These are phyloP conservation scores for Garrulus glandarius DNA, from an alignment of 2,797 vertebrate species.

Conservation along the genomic window DNA sequence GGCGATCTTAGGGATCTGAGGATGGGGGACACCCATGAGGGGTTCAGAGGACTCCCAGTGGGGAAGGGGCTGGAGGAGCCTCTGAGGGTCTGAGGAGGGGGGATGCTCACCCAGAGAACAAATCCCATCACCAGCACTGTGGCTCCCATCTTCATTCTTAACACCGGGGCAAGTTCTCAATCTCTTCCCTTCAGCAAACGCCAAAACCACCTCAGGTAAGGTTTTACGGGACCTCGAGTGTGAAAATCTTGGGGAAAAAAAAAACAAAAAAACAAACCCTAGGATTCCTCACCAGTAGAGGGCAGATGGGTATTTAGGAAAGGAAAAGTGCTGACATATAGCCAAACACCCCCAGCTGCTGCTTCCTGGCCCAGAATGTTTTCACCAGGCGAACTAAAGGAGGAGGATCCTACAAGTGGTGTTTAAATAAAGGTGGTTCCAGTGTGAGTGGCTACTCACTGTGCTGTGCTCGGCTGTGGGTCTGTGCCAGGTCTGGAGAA, in stretches of 20 bases:
- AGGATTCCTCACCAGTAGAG: neutral
- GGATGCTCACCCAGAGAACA: conserved; percentile 3
- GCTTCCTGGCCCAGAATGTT: neutral
- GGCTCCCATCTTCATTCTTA: conserved; percentile 72
- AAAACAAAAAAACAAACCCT: too few relatives aligned
- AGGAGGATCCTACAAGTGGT: neutral
- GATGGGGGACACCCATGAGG: neutral
- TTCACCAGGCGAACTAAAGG: neutral
- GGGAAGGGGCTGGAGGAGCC: neutral
- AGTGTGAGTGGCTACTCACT: neutral
- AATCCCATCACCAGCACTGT: neutral
- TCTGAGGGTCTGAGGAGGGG: neutral
- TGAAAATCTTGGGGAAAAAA: too few relatives aligned
- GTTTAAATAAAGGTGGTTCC: neutral
- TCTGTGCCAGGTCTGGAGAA: neutral
- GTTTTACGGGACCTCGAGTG: fast-evolving
- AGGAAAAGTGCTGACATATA: neutral
- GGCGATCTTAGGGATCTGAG: neutral
- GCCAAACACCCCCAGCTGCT: neutral
- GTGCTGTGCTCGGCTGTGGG: neutral
- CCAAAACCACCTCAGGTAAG: conserved; percentile 77
- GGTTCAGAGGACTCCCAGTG: neutral
- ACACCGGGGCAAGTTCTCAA: conserved; percentile 30
- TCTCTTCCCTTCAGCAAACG: conserved; percentile 69
- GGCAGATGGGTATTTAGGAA: neutral